Evolutionary conservation across 2,113 vertebrate species (phyloP).

Genomic region (Aepyceros melampus): DNA sequence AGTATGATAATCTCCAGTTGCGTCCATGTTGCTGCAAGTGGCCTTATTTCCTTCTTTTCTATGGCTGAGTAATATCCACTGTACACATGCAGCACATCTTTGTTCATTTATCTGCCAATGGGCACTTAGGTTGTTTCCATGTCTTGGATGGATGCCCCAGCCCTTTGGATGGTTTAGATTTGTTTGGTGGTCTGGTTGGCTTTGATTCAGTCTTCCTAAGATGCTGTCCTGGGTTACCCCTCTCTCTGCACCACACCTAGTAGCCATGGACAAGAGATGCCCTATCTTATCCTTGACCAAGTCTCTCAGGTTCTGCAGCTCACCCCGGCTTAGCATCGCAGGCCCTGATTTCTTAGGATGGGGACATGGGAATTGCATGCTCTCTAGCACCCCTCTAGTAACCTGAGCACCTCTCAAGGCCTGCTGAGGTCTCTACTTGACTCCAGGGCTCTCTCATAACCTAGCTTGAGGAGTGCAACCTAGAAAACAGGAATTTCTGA

Average conservation of each 20-base stretch:
- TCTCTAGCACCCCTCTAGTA: background rate
- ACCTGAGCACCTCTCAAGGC: background rate
- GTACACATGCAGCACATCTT: background rate
- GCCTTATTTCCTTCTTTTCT: background rate
- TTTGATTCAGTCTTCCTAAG: background rate
- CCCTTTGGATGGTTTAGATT: background rate
- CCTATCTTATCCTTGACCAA: background rate
- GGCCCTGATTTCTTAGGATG: background rate
- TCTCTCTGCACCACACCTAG: background rate
- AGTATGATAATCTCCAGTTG: background rate
- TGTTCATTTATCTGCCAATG: background rate
- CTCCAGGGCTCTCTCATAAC: background rate
- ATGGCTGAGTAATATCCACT: background rate
- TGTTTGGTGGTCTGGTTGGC: background rate
- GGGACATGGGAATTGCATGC: background rate
- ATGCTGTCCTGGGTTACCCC: background rate
- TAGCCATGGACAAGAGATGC: background rate
- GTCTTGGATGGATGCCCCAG: background rate
- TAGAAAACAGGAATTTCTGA: background rate
- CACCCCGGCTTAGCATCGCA: background rate
- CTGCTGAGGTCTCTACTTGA: background rate
- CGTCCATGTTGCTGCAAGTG: background rate
- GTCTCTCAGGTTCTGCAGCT: background rate
- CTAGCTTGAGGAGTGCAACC: background rate
- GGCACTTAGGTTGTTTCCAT: background rate